Evolutionary conservation across 1,140 invertebrate species (phyloP), one percentile per base, ranked within the genome.

Genomic region (Parapsyche elsis): DNA sequence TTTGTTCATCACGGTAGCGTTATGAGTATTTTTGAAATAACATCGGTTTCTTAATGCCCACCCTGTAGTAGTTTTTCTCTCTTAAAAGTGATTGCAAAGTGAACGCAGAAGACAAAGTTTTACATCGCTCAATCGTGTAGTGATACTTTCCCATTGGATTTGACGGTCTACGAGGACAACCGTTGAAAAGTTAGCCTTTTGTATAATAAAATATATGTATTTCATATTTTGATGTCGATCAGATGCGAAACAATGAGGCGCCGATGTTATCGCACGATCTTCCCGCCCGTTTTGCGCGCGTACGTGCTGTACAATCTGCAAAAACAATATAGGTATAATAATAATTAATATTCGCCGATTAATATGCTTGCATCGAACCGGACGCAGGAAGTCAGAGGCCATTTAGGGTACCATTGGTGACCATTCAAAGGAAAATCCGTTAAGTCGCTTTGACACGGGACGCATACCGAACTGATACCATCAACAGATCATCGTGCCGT

Each of bases 371-470:
- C 44, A 9, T 53, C 71, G 19, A 19, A 75, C 44, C 71, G 71
- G 71, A 75, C 38, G 71, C 71, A 24, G 71, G 71, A 75, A 75
- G 45, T 44, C 38, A 44, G 38, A 9, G n/a, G n/a, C 71, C 71
- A 75, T 75, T 23, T 75, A 75, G 71, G 71, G 71, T 5, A 38
- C 44, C 24, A 9, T 21, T 75, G n/a, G 71, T 53, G 38, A 10
- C 71, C 23, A 49, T 75, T 75, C 71, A 57, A 75, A 75, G 71
- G 38, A 75, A 26, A 75, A 19, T 75, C 71, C 71, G 71, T 75
- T 75, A 75, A 75, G 71, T 75, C 71, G 19, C 71, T 38, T 75
- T 75, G 46, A 75, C 38, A 46, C 71, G 19, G 49, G 49, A 53
- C 49, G 49, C 16, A 53, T 53, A 53, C 49, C 49, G 49, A 53